phyloP scores from a whole-genome alignment of 2,113 vertebrate genomes.

The Grammomys dolichurus region DNA sequence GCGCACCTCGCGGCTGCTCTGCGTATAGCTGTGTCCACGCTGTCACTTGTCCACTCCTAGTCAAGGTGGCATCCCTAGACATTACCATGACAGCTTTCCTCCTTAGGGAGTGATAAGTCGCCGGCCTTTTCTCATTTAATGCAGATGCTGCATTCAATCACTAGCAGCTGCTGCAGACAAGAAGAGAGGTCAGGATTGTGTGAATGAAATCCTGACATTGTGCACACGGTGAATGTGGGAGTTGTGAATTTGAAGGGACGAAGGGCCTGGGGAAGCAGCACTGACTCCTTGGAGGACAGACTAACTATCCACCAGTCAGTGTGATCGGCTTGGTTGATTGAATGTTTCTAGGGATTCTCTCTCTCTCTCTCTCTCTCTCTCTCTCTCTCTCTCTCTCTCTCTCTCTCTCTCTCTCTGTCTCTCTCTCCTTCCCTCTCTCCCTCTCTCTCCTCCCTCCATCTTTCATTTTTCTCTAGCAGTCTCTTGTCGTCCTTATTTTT shows the following conservation, averaged over 20 bases:
- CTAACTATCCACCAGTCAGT: background rate
- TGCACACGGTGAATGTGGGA: background rate
- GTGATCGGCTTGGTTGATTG: background rate
- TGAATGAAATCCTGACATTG: background rate
- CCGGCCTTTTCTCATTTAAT: background rate
- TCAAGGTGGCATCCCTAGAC: background rate
- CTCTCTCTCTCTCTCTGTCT: fast-evolving
- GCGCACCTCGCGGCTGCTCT: no score
- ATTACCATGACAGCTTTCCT: background rate
- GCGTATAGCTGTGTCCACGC: background rate
- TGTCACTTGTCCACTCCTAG: background rate
- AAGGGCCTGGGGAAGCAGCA: background rate
- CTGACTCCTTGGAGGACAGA: background rate
- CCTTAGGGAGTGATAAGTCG: background rate
- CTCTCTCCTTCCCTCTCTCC: background rate
- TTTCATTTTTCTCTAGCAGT: background rate
- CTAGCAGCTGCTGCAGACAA: background rate
- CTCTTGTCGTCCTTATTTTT: background rate
- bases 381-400: no score
- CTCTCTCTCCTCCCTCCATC: background rate
- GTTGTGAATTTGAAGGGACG: background rate
- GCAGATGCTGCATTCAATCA: background rate
- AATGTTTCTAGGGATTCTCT: background rate
- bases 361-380: background rate
- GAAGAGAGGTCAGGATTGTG: background rate